A percentile compares a stretch with the other conserved stretches of the same genome.
Conservation (phyloP, 2,888 invertebrate species). For the Apotomis turbidana region DNA sequence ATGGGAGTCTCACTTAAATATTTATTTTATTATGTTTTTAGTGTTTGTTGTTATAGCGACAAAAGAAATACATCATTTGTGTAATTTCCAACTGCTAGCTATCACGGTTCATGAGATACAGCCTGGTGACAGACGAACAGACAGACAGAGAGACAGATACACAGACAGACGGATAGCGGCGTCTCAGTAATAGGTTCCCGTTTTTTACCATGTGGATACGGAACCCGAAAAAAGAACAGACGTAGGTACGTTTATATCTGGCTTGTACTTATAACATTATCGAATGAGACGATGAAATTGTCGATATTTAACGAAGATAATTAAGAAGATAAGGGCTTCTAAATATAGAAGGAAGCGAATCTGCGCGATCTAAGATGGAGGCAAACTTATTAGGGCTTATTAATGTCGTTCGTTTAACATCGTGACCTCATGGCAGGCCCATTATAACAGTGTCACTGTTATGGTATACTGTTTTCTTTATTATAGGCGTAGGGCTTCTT, state of each 20-base stretch:
- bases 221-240: too few species aligned
- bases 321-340: conserved; percentile 58
- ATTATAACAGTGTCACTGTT: conserved; percentile 28
- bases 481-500: conserved; percentile 11
- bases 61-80: too few species aligned
- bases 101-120: too few species aligned
- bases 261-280: background rate
- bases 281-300: background rate
- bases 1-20: too few species aligned
- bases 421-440: conserved; percentile 59
- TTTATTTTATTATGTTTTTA: too few species aligned
- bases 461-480: conserved; percentile 20
- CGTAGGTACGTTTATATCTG: background rate
- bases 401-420: conserved; percentile 71
- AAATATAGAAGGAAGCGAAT: conserved; percentile 60
- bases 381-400: conserved; percentile 73
- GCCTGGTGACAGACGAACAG: too few species aligned
- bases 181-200: too few species aligned
- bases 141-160: too few species aligned
- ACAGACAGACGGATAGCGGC: too few species aligned
- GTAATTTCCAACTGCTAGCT: too few species aligned
- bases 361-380: conserved; percentile 53
- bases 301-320: conserved; percentile 57
- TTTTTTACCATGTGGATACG: too few species aligned
- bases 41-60: too few species aligned